phyloP scores from a whole-genome alignment of 2,888 invertebrate species.

The Lamproptera curius region DNA sequence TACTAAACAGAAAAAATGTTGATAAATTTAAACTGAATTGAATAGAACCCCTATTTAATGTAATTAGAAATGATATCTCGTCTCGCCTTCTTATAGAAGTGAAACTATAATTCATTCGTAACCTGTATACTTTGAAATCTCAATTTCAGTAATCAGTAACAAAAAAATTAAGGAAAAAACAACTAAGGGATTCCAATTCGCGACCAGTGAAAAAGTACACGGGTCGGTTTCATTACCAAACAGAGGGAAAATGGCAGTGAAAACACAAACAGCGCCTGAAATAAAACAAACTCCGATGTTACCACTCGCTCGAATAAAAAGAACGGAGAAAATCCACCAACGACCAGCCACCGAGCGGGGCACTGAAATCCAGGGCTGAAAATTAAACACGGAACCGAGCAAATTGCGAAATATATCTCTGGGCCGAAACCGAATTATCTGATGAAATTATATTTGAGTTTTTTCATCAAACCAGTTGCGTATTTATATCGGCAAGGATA shows the following conservation, averaged over 20 bases:
- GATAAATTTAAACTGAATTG: no score
- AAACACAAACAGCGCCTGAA: constrained; percentile 12
- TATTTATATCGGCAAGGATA: no score
- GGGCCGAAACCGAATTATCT: no score
- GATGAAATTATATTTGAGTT: no score
- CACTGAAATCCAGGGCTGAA: neutral
- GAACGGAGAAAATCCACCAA: constrained; percentile 2
- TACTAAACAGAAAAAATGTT: no score
- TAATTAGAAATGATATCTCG: no score
- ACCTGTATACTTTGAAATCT: no score
- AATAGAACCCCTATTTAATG: no score
- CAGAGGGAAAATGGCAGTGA: constrained; percentile 11
- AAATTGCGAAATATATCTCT: neutral
- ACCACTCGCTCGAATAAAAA: constrained; percentile 11
- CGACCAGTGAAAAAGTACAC: constrained; percentile 5
- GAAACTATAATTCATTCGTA: no score
- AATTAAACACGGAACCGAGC: neutral
- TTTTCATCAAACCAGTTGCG: no score
- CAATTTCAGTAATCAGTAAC: neutral
- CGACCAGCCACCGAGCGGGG: neutral
- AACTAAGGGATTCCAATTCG: constrained; percentile 1
- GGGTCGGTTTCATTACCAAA: constrained; percentile 12
- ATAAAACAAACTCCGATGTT: constrained; percentile 13
- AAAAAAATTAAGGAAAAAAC: constrained; percentile 6
- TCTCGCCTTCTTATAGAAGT: no score